Conservation (phyloP, 2,113 vertebrate species). For the Camelus dromedarius region DNA sequence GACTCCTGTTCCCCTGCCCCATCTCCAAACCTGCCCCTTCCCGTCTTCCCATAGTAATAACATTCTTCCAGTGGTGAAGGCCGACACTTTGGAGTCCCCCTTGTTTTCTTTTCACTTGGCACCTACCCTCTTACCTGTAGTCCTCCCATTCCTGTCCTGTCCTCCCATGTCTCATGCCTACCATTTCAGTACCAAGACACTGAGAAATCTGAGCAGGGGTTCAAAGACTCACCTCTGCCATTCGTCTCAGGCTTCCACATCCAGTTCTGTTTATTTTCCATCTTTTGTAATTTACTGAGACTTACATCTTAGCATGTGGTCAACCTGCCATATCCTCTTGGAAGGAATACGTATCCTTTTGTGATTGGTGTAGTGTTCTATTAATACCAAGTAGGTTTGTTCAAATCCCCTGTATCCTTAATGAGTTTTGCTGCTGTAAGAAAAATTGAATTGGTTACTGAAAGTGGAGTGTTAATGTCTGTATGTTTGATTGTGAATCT, state of each 20-base stretch:
- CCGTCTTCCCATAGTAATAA: background rate
- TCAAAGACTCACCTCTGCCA: background rate
- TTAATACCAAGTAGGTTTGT: background rate
- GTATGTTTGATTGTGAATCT: background rate
- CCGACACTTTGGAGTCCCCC: too few relatives aligned
- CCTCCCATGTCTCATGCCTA: background rate
- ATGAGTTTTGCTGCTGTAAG: background rate
- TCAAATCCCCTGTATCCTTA: background rate
- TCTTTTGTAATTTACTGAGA: background rate
- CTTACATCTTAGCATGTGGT: background rate
- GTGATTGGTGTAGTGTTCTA: background rate
- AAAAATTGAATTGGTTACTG: background rate
- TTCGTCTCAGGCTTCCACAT: background rate
- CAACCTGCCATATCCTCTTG: background rate
- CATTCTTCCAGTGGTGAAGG: background rate
- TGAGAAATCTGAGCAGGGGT: background rate
- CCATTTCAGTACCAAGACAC: background rate
- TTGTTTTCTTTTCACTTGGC: background rate
- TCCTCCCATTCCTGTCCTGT: background rate
- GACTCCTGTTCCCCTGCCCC: background rate
- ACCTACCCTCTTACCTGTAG: too few relatives aligned
- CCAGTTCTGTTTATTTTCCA: background rate
- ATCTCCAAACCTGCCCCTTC: background rate
- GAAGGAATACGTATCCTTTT: background rate
- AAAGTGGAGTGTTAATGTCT: background rate